A percentile compares a stretch with the other conserved stretches of the same genome.
These are phyloP conservation scores for Euglossa dilemma DNA, from an alignment of 1,140 invertebrate species.

Conservation along the genomic window DNA sequence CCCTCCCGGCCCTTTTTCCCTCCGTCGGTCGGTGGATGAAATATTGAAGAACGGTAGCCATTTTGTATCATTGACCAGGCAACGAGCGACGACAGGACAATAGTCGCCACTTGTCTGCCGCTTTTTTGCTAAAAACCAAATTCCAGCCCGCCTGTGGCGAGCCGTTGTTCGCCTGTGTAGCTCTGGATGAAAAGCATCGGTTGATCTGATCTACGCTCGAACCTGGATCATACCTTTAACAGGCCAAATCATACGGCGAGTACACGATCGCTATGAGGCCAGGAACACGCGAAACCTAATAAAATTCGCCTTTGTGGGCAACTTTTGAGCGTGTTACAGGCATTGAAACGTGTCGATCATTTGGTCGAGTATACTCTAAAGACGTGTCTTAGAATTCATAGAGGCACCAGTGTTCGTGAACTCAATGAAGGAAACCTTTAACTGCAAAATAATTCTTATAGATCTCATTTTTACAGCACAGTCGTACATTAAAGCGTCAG, in stretches of 20 bases:
- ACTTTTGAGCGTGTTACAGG: no score
- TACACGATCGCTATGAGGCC: neutral
- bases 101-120: conserved; percentile 56
- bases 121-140: conserved; percentile 58
- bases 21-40: conserved; percentile 29
- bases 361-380: no score
- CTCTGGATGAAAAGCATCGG: neutral
- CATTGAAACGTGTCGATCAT: neutral
- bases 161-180: neutral
- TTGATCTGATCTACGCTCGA: conserved; percentile 45
- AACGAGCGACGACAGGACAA: conserved; percentile 54
- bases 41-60: conserved; percentile 64
- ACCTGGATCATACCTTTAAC: conserved; percentile 30
- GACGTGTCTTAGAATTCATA: no score
- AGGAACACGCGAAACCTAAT: neutral
- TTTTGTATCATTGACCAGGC: conserved; percentile 58
- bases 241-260: conserved; percentile 27
- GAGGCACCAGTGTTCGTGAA: neutral
- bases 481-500: neutral
- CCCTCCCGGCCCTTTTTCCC: neutral
- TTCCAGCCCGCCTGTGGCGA: conserved; percentile 42
- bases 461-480: no score
- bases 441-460: no score
- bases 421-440: no score
- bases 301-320: neutral